Evolutionary conservation across 2,797 vertebrate species (phyloP), one percentile per base, ranked within the genome.

Genomic region (Emydoidea blandingii): DNA sequence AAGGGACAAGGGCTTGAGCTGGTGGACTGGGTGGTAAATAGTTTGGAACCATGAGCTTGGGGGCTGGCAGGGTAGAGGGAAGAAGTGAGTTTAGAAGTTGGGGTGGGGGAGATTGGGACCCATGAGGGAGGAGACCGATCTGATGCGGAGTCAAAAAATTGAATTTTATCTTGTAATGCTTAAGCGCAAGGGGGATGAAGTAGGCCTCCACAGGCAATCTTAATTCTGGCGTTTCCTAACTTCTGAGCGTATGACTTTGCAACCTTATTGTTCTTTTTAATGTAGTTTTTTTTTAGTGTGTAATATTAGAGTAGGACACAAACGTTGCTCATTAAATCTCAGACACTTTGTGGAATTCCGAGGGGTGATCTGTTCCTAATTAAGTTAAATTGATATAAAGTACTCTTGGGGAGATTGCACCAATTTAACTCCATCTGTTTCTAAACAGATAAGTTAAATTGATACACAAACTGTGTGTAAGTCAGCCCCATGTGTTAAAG

Each of bases 21-120:
- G 14, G 15, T n/a, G 31, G 31, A 5, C 5, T 49, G 0, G 3
- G 0, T 25, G 0, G 7, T 5, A 11, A 47, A 50, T 37, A 0
- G 9, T 0, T 18, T 8, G 47, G 56, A 31, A 47, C 6, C 31
- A 4, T 53, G 1, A 29, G 29, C 14, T 15, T 27, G 82, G 56
- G n/a, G 34, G 81, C 72, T 23, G 49, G 23, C 6, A 0, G 0
- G 12, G 4, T 4, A 4, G 34, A 44, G 29, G 18, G 29, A 11
- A 31, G 19, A 79, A 79, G 9, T 50, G 7, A 50, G 29, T 18
- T 29, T 50, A 79, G 76, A 76, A 76, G 74, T 44, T 76, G 25
- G 15, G n/a, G 8, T 72, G 19, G n/a, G n/a, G 23, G 37, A 72
- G 23, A 44, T 37, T 44, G 11, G 5, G 3, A 12, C 29, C 59